These are phyloP conservation scores for Sebastes wilsoni DNA, from an alignment of 2,797 vertebrate genomes.

Conservation along the genomic window DNA sequence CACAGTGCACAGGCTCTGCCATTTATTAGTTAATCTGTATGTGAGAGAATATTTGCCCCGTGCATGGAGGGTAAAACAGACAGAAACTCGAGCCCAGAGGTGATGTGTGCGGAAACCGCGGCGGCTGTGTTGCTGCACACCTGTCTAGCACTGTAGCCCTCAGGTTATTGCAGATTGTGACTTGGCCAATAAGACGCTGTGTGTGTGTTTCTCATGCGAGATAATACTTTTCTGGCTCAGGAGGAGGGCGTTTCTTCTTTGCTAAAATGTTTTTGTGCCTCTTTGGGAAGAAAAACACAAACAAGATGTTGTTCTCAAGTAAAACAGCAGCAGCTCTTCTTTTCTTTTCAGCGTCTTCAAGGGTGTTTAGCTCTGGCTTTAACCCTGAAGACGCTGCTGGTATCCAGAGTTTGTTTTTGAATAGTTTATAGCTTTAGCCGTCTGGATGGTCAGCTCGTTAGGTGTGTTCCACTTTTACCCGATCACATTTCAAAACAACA, in stretches of 20 bases:
- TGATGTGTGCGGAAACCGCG: conserved; percentile 44
- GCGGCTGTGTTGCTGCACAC: conserved; percentile 65
- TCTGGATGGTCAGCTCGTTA: conserved; percentile 67
- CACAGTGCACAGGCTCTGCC: neutral
- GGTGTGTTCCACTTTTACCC: conserved; percentile 56
- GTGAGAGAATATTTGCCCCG: conserved; percentile 34
- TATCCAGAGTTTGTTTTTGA: conserved; percentile 16
- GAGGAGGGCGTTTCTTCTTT: neutral
- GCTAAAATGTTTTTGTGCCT: conserved; percentile 4
- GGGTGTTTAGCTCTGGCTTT: neutral
- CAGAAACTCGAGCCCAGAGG: conserved; percentile 56
- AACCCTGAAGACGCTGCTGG: conserved; percentile 16
- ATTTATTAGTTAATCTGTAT: conserved; percentile 27
- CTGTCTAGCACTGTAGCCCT: conserved; percentile 75
- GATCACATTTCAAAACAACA: conserved; percentile 84
- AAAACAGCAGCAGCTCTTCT: neutral
- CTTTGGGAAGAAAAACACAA: neutral
- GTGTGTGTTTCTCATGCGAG: conserved; percentile 35
- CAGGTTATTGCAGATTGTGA: conserved; percentile 31
- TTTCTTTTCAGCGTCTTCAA: neutral
- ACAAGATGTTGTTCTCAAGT: conserved; percentile 41
- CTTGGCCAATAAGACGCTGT: conserved; percentile 4
- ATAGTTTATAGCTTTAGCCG: conserved; percentile 21
- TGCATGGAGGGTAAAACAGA: conserved; percentile 50
- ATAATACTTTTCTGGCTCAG: conserved; percentile 27